These are phyloP conservation scores for Agelas oroides DNA, from an alignment of 37 sponge, comb jelly and placozoan species.

Conservation along the genomic window DNA sequence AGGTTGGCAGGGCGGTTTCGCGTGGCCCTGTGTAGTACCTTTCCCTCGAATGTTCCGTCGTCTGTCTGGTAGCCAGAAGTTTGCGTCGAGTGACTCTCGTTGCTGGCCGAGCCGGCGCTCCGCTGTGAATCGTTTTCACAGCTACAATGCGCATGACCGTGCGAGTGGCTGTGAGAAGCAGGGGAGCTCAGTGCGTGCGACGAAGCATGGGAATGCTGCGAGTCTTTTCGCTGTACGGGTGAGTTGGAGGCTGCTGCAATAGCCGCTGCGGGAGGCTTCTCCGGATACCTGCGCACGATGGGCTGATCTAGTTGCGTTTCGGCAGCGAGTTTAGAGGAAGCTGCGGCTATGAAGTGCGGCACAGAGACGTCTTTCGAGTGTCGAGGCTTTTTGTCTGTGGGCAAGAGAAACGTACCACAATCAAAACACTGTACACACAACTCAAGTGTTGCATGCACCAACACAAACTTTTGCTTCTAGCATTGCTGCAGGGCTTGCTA, in stretches of 20 bases:
- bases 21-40: conserved; percentile 68
- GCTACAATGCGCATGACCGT: conserved; percentile 21
- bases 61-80: conserved; percentile 66
- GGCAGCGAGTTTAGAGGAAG: background rate
- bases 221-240: background rate
- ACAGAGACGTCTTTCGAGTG: background rate
- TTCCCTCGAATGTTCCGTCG: conserved; percentile 75
- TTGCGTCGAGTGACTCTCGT: conserved; percentile 40
- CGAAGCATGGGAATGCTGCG: background rate
- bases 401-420: too few relatives aligned
- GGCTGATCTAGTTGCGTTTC: conserved; percentile 6
- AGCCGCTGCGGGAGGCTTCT: background rate
- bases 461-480: background rate
- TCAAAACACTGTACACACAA: background rate
- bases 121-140: conserved; percentile 61
- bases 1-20: conserved; percentile 71
- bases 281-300: conserved; percentile 2
- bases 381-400: background rate
- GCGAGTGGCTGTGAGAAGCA: conserved; percentile 17
- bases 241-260: background rate
- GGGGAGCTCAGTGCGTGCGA: conserved; percentile 21
- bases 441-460: background rate
- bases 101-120: conserved; percentile 52
- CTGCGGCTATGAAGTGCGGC: background rate
- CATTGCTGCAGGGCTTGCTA: too few relatives aligned